Percentiles rank a stretch among this genome's conserved stretches.
phyloP scores from a whole-genome alignment of 2,888 invertebrate species.

The Ectemnius cavifrons region DNA sequence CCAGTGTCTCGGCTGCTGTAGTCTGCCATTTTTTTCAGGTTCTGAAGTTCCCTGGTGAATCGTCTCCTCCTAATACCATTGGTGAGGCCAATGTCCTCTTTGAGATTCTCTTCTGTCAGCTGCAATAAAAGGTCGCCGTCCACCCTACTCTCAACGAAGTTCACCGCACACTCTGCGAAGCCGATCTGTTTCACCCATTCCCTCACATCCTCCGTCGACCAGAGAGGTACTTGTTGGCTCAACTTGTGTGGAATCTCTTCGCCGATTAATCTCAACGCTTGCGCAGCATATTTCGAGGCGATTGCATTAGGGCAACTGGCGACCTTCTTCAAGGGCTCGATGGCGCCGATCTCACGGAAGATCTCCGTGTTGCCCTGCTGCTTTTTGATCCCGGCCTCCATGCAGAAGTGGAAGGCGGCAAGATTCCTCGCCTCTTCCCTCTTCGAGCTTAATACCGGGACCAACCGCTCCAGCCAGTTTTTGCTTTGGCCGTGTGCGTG shows the following conservation, averaged over 20 bases:
- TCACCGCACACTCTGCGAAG: slow-evolving; percentile 89
- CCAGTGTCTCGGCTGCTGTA: slow-evolving; percentile 96
- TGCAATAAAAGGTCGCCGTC: slow-evolving; percentile 97
- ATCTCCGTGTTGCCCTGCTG: slow-evolving; percentile 94
- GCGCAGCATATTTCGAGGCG: slow-evolving; percentile 97
- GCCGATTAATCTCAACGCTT: slow-evolving; percentile 94
- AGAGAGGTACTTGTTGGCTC: slow-evolving; percentile 98
- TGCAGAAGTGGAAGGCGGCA: slow-evolving; percentile 98
- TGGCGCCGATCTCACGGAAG: slow-evolving; percentile 95
- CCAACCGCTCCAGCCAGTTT: slow-evolving; percentile 94
- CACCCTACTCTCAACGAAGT: slow-evolving; percentile 94
- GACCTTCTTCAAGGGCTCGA: slow-evolving; percentile 96
- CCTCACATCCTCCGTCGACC: slow-evolving; percentile 97
- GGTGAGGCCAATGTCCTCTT: slow-evolving; percentile 93
- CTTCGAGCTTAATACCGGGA: slow-evolving; percentile 96
- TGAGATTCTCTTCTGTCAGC: slow-evolving; percentile 93
- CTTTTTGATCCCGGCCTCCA: slow-evolving; percentile 99
- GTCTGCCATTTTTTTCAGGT: slow-evolving; percentile 96
- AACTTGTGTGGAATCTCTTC: slow-evolving; percentile 98
- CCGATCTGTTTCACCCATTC: slow-evolving; percentile 99
- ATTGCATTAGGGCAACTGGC: slow-evolving; percentile 99
- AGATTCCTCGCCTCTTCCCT: slow-evolving; percentile 97
- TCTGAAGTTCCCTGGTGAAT: slow-evolving; percentile 94
- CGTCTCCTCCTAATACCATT: slow-evolving; percentile 96
- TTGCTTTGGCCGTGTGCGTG: slow-evolving; percentile 98